A percentile compares a stretch with the other conserved stretches of the same genome.
Evolutionary conservation across 2,113 vertebrate genomes (phyloP).

Genomic region (Melanerpes formicivorus): DNA sequence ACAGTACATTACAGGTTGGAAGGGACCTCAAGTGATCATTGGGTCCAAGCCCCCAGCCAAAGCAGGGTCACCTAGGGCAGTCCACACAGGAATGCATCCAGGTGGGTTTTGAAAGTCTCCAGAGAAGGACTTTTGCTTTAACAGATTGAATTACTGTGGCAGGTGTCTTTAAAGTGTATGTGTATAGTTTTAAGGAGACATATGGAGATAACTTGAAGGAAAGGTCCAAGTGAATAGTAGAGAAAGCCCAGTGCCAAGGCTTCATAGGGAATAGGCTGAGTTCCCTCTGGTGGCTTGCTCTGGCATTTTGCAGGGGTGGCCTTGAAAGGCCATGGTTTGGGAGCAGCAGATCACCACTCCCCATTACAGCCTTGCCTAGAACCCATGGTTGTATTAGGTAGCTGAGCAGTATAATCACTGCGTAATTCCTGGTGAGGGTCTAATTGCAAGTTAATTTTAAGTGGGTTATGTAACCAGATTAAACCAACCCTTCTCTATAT

Average conservation of each 20-base stretch:
- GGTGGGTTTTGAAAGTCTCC: too few relatives aligned
- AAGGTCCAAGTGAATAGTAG: background rate
- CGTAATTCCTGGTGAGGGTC: background rate
- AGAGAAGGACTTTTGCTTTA: background rate
- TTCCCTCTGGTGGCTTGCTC: background rate
- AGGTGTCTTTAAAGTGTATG: background rate
- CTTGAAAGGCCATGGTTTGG: rapidly evolving
- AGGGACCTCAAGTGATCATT: too few relatives aligned
- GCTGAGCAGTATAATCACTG: background rate
- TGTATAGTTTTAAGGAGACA: rapidly evolving
- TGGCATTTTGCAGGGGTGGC: background rate
- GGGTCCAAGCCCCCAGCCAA: too few relatives aligned
- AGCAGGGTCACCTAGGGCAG: too few relatives aligned
- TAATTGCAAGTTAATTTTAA: slow-evolving; percentile 40
- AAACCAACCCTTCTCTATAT: background rate
- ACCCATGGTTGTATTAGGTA: background rate
- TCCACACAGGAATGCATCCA: too few relatives aligned
- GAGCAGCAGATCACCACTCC: background rate
- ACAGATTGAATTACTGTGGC: background rate
- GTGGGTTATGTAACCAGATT: slow-evolving; percentile 45
- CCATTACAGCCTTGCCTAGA: background rate
- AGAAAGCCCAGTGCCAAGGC: background rate
- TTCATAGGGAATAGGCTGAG: rapidly evolving
- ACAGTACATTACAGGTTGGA: too few relatives aligned
- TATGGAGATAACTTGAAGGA: background rate